phyloP scores from a whole-genome alignment of 2,113 vertebrate genomes.

The Chunga burmeisteri region DNA sequence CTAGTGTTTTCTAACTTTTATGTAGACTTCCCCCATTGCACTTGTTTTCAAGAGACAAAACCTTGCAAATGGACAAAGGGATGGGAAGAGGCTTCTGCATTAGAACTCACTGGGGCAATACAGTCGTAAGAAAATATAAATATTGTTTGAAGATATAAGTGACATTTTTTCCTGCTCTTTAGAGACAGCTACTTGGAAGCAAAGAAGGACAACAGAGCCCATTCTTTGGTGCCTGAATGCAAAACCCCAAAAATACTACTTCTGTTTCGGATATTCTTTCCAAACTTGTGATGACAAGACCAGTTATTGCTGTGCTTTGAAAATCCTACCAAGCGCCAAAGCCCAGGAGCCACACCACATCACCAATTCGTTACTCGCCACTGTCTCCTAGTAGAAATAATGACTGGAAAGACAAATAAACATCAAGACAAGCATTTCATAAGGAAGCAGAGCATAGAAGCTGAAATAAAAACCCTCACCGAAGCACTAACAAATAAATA shows the following conservation, averaged over 20 bases:
- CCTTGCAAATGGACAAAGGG: background rate
- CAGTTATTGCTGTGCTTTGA: background rate
- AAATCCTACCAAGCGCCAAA: constrained; percentile 20
- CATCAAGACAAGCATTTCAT: background rate
- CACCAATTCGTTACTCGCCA: background rate
- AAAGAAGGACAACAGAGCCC: background rate
- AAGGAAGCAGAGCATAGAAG: background rate
- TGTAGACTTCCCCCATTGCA: background rate
- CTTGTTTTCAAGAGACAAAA: background rate
- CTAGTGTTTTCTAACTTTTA: background rate
- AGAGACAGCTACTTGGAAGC: background rate
- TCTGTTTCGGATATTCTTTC: background rate
- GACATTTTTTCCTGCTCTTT: background rate
- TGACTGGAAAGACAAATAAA: constrained; percentile 45
- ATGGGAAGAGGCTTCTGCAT: background rate
- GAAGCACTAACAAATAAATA: background rate
- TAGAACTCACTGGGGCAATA: background rate
- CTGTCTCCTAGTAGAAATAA: background rate
- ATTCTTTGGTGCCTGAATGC: background rate
- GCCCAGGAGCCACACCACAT: background rate
- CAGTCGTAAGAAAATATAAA: background rate
- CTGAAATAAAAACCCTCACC: background rate
- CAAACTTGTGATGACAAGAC: background rate
- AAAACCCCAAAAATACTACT: background rate
- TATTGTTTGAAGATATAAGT: background rate